phyloP scores from a whole-genome alignment of 2,113 vertebrate genomes.

The Lampris incognitus region DNA sequence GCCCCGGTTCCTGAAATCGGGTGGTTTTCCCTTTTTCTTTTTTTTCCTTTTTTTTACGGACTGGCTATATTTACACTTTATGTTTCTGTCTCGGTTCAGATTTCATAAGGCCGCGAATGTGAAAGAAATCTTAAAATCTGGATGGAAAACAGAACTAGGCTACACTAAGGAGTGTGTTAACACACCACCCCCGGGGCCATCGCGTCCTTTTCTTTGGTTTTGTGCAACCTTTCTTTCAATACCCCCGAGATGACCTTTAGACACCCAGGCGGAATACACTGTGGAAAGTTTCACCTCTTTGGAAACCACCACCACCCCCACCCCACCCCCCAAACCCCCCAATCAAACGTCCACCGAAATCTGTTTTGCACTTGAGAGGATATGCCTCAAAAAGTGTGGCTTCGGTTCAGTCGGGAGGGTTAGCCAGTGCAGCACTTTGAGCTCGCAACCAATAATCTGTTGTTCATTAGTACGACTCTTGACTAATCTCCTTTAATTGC shows the following conservation, averaged over 20 bases:
- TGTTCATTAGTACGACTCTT: conserved; percentile 77
- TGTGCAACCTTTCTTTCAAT: too few relatives aligned
- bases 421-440: conserved; percentile 52
- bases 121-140: too few relatives aligned
- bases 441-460: conserved; percentile 77
- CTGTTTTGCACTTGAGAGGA: conserved; percentile 63
- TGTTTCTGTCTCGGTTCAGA: too few relatives aligned
- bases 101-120: too few relatives aligned
- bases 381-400: conserved; percentile 55
- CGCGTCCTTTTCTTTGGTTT: too few relatives aligned
- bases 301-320: not conserved
- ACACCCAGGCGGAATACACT: conserved; percentile 25
- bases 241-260: not conserved
- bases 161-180: too few relatives aligned
- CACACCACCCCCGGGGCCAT: too few relatives aligned
- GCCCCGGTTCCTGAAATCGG: too few relatives aligned
- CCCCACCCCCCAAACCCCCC: conserved; percentile 1
- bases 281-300: conserved; percentile 46
- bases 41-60: too few relatives aligned
- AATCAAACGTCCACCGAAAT: conserved; percentile 67
- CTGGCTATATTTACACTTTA: too few relatives aligned
- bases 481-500: conserved; percentile 79
- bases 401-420: conserved; percentile 54
- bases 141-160: too few relatives aligned
- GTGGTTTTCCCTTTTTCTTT: too few relatives aligned